phyloP scores from a whole-genome alignment of 2,113 vertebrate species.

The Calyptomena viridis region DNA sequence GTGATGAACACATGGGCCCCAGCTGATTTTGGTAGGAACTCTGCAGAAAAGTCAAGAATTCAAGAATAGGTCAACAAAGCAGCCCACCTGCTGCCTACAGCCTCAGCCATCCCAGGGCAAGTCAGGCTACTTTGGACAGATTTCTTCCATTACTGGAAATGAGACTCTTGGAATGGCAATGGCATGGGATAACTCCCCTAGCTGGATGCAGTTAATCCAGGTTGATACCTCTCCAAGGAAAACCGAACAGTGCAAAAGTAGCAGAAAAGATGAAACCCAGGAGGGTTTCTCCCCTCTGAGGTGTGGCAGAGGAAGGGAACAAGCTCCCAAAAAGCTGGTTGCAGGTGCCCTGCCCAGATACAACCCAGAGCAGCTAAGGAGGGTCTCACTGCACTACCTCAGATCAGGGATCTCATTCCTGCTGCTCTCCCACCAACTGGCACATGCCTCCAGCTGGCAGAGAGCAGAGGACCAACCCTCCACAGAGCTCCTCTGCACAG shows the following conservation, averaged over 20 bases:
- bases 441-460: neutral
- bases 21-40: neutral
- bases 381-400: neutral
- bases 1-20: neutral
- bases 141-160: neutral
- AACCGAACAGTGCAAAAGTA: neutral
- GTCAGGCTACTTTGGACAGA: neutral
- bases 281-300: neutral
- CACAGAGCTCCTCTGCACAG: neutral
- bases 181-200: neutral
- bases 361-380: neutral
- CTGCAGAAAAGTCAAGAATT: neutral
- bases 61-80: neutral
- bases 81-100: conserved; percentile 37
- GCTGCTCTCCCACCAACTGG: neutral
- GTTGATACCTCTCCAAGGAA: neutral
- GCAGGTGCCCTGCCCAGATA: neutral
- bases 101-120: neutral
- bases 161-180: neutral
- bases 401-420: neutral
- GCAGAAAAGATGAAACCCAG: neutral
- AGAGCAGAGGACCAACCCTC: neutral
- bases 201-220: neutral
- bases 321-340: neutral
- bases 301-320: neutral